Conservation (phyloP, 2,113 vertebrate genomes). For the Apteryx mantelli region DNA sequence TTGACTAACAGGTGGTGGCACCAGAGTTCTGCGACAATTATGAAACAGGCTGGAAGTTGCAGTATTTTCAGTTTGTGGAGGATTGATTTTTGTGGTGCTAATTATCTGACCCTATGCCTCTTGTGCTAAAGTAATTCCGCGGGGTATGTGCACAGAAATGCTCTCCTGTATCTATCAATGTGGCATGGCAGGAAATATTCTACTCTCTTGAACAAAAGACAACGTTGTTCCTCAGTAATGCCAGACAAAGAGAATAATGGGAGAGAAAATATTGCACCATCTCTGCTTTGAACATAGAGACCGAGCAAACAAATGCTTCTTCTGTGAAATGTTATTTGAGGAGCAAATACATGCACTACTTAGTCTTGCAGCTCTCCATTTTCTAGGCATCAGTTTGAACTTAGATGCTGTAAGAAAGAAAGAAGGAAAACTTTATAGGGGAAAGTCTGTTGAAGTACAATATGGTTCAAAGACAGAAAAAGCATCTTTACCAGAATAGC, state of each 20-base stretch:
- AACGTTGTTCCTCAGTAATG: background rate
- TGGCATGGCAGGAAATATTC: background rate
- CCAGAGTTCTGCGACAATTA: background rate
- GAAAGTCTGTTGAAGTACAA: background rate
- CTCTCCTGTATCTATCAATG: background rate
- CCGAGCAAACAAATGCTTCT: background rate
- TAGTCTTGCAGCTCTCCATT: background rate
- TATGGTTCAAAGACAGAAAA: background rate
- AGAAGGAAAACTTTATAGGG: background rate
- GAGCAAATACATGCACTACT: background rate
- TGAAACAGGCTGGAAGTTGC: background rate
- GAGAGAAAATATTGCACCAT: background rate
- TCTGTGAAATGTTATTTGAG: background rate
- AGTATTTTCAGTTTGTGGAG: background rate
- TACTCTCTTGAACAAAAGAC: background rate
- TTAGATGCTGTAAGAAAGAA: background rate
- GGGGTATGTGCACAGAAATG: accelerated
- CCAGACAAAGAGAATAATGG: background rate
- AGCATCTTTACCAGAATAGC: background rate
- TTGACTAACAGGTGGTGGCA: background rate
- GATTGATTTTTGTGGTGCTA: background rate
- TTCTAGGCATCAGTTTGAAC: background rate
- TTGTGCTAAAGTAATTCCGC: background rate
- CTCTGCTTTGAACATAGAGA: background rate
- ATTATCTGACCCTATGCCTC: background rate